Percentiles rank a stretch among this genome's conserved stretches.
These are phyloP conservation scores for Centropristis striata DNA, from an alignment of 2,113 vertebrate species.

Conservation along the genomic window DNA sequence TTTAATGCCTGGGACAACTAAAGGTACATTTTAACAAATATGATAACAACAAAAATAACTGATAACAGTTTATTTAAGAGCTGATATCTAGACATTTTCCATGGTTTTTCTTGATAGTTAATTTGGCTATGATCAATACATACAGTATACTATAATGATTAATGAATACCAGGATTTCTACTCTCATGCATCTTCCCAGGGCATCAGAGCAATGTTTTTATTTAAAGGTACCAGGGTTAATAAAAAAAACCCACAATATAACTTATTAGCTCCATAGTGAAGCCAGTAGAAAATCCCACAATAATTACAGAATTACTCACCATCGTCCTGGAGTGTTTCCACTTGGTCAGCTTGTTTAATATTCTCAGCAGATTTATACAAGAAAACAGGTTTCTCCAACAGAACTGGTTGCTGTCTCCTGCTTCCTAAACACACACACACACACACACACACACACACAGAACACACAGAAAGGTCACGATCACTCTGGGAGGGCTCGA, in stretches of 20 bases:
- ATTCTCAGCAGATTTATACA: constrained; percentile 96
- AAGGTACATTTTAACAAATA: too few relatives aligned
- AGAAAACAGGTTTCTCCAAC: constrained; percentile 98
- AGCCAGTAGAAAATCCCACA: neutral
- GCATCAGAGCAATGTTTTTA: too few relatives aligned
- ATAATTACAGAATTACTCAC: constrained; percentile 76
- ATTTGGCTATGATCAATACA: too few relatives aligned
- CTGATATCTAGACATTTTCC: too few relatives aligned
- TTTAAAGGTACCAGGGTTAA: too few relatives aligned
- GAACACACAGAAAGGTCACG: neutral
- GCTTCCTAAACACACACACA: constrained; percentile 88
- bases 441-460: neutral
- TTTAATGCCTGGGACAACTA: too few relatives aligned
- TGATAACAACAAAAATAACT: too few relatives aligned
- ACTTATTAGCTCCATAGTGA: neutral
- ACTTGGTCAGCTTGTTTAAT: constrained; percentile 98
- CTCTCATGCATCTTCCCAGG: too few relatives aligned
- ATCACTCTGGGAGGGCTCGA: neutral
- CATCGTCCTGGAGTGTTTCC: constrained; percentile 99
- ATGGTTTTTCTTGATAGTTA: too few relatives aligned
- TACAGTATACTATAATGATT: too few relatives aligned
- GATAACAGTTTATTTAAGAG: too few relatives aligned
- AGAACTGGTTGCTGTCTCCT: constrained; percentile 95
- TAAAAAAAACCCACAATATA: neutral
- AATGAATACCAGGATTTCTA: too few relatives aligned